phyloP scores from a whole-genome alignment of 2,113 vertebrate genomes.

The human region GRCh38 chr20:589501-590000 shows the following conservation, averaged over 20 bases:
- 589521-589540: background rate
- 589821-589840: background rate
- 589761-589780: background rate
- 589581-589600: background rate
- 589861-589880: no score
- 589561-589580: background rate
- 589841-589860: no score
- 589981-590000: no score
- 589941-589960: no score
- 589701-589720: background rate
- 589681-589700: background rate
- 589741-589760: background rate
- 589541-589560: background rate
- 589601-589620: background rate
- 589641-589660: background rate
- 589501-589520: background rate
- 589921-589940: no score
- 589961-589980: no score
- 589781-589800: no score
- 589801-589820: background rate
- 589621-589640: background rate
- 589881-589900: no score
- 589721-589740: background rate
- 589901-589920: no score
- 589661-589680: no score